Evolutionary conservation across 2,797 vertebrate genomes (phyloP).

Genomic region (Lerista edwardsae): DNA sequence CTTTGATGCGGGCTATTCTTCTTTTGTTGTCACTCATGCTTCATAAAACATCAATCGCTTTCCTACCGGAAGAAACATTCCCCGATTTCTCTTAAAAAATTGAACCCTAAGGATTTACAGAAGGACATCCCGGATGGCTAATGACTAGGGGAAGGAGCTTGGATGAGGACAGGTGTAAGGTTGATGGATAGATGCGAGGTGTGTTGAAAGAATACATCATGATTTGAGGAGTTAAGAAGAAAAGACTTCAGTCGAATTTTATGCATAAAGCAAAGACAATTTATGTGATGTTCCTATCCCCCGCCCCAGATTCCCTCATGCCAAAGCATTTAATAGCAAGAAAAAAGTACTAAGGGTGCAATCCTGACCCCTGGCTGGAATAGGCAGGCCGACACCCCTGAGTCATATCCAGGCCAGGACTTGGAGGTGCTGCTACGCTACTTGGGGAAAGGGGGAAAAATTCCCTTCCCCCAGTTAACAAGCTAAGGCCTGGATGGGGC

Average conservation of each 20-base stretch:
- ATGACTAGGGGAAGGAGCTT: slow-evolving; percentile 35
- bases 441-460: no score
- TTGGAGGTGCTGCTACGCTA: no score
- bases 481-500: no score
- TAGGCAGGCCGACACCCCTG: no score
- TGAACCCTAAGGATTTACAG: slow-evolving; percentile 66
- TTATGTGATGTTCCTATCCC: neutral
- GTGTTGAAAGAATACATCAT: slow-evolving; percentile 49
- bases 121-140: slow-evolving; percentile 64
- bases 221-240: neutral
- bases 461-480: no score
- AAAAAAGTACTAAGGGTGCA: no score
- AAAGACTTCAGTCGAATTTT: neutral
- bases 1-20: slow-evolving; percentile 67
- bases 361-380: no score
- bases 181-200: slow-evolving; percentile 59
- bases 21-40: slow-evolving; percentile 70
- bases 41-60: slow-evolving; percentile 72
- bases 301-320: neutral
- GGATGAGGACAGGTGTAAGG: neutral
- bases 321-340: no score
- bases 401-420: no score
- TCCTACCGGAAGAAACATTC: slow-evolving; percentile 66
- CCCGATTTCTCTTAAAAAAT: slow-evolving; percentile 56
- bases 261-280: neutral